Base-by-base conservation (phyloP, 2,888 invertebrate genomes). In the Ophion slaviceki region DNA sequence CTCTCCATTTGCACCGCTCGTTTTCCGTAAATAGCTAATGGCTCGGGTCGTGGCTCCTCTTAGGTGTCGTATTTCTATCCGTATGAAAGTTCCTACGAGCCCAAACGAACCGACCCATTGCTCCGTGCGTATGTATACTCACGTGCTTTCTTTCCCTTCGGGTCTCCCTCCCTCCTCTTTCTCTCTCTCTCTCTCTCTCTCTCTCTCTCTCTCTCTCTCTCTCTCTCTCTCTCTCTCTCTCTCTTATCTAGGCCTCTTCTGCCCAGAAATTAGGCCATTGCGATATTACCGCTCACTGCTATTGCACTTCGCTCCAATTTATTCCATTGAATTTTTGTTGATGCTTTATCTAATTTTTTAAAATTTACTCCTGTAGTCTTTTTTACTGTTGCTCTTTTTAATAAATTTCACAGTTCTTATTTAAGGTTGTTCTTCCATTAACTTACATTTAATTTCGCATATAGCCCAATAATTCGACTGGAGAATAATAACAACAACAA, bases 11-110 rank as follows among this genome's bases (percentile, higher is more conserved):
- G 91, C 92, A 91, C 89, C 88, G 92, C 86, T 83, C 86, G 91
- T 93, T 86, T 92, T 93, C 92, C 91, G 92, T 93, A 93, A 93
- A 93, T 93, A 93, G 92, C 93, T 93, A 92, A 93, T 92, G 93
- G 92, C 88, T 88, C 89, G 90, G 84, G 89, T 85, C 75, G 80
- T 64, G 87, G 87, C 88, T 88, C 87, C 89, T 80, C 85, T 88
- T 88, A 85, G 90, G 92, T 92, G 91, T 92, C 92, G 91, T 92
- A 90, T 92, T 92, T 92, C 92, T 88, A 86, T 84, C 86, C 87
- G 78, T 61, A 68, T 81, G 85, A 81, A 87, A 87, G 84, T 81
- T 72, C 77, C 74, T 53, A 72, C 64, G 45, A 80, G 75, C 70
- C 80, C 62, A 86, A 83, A 80, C 74, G 24, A 70, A 71, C 59